Evolutionary conservation across 2,113 vertebrate species (phyloP).

Genomic region (Chrysemys picta): DNA sequence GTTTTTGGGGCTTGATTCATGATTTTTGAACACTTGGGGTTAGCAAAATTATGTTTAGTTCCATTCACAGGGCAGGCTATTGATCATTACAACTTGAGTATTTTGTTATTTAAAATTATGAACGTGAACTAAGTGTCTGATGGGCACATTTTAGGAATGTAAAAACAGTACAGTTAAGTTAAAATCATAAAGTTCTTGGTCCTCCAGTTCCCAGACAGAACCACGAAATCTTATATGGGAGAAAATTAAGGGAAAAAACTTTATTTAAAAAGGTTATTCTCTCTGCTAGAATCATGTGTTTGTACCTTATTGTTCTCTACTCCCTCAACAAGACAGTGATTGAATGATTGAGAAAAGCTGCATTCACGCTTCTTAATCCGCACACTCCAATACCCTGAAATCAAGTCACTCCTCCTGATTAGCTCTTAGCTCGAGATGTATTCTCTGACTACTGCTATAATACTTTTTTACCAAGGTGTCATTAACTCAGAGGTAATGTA

Average conservation of each 20-base stretch:
- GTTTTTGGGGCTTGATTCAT: neutral
- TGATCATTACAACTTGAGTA: neutral
- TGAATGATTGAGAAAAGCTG: neutral
- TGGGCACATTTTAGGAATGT: neutral
- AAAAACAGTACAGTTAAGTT: neutral
- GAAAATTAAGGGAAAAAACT: neutral
- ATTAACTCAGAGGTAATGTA: constrained; percentile 4
- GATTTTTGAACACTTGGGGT: neutral
- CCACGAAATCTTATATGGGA: neutral
- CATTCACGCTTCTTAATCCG: neutral
- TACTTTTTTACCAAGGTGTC: neutral
- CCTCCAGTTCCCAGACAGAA: neutral
- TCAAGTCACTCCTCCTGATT: constrained; percentile 10
- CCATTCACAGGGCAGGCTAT: neutral
- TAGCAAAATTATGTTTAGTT: neutral
- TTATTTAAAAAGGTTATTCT: neutral
- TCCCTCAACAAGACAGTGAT: neutral
- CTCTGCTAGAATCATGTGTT: neutral
- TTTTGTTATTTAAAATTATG: neutral
- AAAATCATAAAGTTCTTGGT: neutral
- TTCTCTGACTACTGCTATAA: neutral
- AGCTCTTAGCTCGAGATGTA: neutral
- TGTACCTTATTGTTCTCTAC: neutral
- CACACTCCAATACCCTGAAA: neutral
- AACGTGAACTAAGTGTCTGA: neutral